These are phyloP conservation scores for Dione vanillae DNA, from an alignment of 2,888 invertebrate genomes.

Conservation along the genomic window DNA sequence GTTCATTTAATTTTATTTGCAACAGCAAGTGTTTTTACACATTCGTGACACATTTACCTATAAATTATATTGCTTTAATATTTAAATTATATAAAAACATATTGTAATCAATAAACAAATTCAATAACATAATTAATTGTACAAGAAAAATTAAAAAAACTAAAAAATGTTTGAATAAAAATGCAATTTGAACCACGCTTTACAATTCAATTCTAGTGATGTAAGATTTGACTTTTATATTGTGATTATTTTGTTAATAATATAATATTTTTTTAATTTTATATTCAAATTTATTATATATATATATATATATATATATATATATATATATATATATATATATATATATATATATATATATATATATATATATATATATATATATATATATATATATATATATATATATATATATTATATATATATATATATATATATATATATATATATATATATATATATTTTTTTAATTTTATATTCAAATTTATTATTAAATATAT, in stretches of 20 bases:
- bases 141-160: background rate
- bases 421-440: no score
- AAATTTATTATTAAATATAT: no score
- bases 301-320: no score
- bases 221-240: background rate
- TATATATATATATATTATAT: no score
- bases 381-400: no score
- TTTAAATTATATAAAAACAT: background rate
- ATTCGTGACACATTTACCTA: background rate
- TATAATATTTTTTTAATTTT: no score
- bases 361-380: no score
- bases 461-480: no score
- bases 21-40: background rate
- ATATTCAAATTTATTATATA: no score
- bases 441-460: no score
- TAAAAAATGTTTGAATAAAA: background rate
- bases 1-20: background rate
- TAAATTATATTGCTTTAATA: background rate
- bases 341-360: no score
- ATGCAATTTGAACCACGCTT: background rate
- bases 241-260: background rate
- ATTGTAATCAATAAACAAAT: constrained; percentile 3
- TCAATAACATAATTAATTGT: background rate
- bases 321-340: no score
- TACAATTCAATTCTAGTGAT: background rate